Base-by-base conservation (phyloP, 2,113 vertebrate species). In the Lichenostomus cassidix region DNA sequence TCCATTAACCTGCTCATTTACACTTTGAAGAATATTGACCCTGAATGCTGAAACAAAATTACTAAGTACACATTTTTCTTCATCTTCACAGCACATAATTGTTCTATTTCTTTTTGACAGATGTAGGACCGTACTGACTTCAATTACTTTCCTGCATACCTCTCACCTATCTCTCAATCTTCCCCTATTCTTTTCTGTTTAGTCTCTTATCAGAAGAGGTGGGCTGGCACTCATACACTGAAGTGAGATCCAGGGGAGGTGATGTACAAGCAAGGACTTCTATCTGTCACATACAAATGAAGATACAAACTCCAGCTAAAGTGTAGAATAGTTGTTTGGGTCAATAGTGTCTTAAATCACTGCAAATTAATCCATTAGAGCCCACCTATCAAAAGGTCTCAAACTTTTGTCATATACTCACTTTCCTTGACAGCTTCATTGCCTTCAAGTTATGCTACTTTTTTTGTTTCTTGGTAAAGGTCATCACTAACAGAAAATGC, bases 1-100 rank as follows among this genome's bases (percentile, higher is more conserved):
- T 75, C 35, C 47, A 58, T 82, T 85, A 90, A 90, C 92, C 44
- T 76, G 35, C 27, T 88, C 33, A 64, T 92, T 93, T 94, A 82
- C 49, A 80, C 37, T 71, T 80, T 12, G 41, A 92, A 92, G 63
- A 71, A 79, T 76, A 93, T 50, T 75, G 70, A 88, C 25, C 35
- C 49, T 35, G 44, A 67, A 68, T 60, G 35, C 29, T 68, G 33
- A 85, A 90, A 92, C 21, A 79, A 90, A 79, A 92, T 71, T 60
- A 50, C 42, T 55, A 88, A 79, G 33, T 15, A 50, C 39, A n/a
- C 3, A 44, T 71, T 92, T 79, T 78, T 60, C 29, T 76, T 92
- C 29, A 56, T 76, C 41, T 90, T 83, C 63, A 88, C 41, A 68
- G 70, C 77, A 94, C 22, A 47, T 71, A 71, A 68, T 55, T 79